These are phyloP conservation scores for Drosophila auraria DNA, from an alignment of 1,140 invertebrate species.

Conservation along the genomic window DNA sequence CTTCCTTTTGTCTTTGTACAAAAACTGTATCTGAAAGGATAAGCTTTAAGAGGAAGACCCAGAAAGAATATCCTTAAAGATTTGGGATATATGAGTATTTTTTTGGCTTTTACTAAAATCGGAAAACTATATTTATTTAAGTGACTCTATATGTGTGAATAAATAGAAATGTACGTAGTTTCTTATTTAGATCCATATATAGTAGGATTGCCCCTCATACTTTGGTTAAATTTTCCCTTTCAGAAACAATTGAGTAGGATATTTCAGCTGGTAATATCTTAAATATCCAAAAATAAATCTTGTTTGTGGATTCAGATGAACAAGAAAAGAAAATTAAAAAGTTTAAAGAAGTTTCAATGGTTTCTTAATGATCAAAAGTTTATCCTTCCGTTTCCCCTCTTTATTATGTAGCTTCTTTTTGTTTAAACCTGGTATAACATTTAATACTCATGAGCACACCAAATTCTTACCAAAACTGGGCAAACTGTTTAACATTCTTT, in stretches of 20 bases:
- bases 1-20: neutral
- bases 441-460: neutral
- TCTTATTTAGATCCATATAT: too few relatives aligned
- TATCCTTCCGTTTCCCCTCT: neutral
- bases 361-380: neutral
- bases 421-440: too few relatives aligned
- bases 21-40: neutral
- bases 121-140: too few relatives aligned
- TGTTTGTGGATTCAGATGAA: neutral
- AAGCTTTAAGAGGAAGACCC: neutral
- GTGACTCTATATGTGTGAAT: too few relatives aligned
- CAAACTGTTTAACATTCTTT: slow-evolving; percentile 67
- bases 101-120: neutral
- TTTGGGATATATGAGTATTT: too few relatives aligned
- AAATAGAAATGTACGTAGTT: too few relatives aligned
- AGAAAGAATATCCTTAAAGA: neutral
- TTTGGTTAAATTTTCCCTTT: too few relatives aligned
- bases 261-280: too few relatives aligned
- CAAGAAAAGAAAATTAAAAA: neutral
- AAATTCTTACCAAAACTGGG: slow-evolving; percentile 64
- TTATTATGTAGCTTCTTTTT: neutral
- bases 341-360: neutral
- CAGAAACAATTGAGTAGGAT: too few relatives aligned
- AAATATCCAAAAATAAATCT: too few relatives aligned
- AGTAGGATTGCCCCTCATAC: too few relatives aligned